These are phyloP conservation scores for Drosophila cracens DNA, from an alignment of 2,888 invertebrate genomes.

Conservation along the genomic window DNA sequence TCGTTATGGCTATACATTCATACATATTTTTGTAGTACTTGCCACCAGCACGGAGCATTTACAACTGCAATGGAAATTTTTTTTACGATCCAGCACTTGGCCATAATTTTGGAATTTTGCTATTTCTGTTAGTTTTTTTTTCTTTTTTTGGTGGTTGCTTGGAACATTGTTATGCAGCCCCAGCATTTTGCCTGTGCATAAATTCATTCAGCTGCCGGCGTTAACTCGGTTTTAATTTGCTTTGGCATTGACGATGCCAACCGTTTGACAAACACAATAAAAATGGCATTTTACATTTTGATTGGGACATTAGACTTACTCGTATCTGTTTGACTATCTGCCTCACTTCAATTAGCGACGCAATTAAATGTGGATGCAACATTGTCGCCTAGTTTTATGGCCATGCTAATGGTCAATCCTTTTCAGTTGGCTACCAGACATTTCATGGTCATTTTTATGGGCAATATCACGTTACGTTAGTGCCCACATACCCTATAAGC, in stretches of 20 bases:
- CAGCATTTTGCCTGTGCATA: conserved; percentile 39
- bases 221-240: conserved; percentile 68
- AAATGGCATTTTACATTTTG: conserved; percentile 69
- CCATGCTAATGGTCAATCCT: conserved; percentile 37
- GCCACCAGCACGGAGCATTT: conserved; percentile 61
- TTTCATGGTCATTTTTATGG: conserved; percentile 50
- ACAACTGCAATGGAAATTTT: conserved; percentile 72
- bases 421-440: conserved; percentile 21
- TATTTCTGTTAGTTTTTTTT: neutral
- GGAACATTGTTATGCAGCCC: conserved; percentile 32
- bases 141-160: conserved; percentile 5
- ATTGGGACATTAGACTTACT: conserved; percentile 62
- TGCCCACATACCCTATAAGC: conserved; percentile 11
- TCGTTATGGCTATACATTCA: conserved; percentile 42
- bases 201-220: conserved; percentile 37
- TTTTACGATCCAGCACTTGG: conserved; percentile 64
- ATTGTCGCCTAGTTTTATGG: conserved; percentile 45
- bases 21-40: conserved; percentile 41
- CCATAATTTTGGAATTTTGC: conserved; percentile 47
- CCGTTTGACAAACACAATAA: conserved; percentile 67
- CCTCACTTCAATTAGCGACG: conserved; percentile 48
- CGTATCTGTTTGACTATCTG: conserved; percentile 14
- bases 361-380: conserved; percentile 50
- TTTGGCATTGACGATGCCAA: conserved; percentile 41
- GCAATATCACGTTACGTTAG: conserved; percentile 37